Evolutionary conservation across 2,888 invertebrate genomes (phyloP), one percentile per base, ranked within the genome.

Genomic region (Amphipyra tragopoginis): DNA sequence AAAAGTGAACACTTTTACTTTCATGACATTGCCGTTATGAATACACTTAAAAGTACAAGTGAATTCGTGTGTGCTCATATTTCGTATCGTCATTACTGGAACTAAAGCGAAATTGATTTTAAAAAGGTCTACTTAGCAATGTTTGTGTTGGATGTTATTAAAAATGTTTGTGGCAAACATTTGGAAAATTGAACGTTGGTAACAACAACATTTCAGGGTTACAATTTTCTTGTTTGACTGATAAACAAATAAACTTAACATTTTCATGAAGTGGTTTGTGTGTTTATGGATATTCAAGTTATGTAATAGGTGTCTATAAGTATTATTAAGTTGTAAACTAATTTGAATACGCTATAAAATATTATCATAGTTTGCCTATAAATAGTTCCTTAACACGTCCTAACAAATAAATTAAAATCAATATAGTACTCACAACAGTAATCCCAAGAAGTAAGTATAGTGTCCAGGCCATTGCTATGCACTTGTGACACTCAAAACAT

Each of bases 1-100:
- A 85, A 80, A 85, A 86, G 86, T 81, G 84, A 65, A 45, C 49
- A 83, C 86, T 86, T 86, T 86, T 86, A 86, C 86, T 86, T 86
- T 86, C 80, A 69, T 74, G 45, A 58, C 58, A 55, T 53, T 52
- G 64, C 56, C 73, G 69, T 64, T 63, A 59, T 50, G 52, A 49
- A 55, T 52, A 66, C 47, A 59, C 56, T 48, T 61, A 64, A 75
- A 66, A 66, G 65, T 45, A 54, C 43, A 65, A 69, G 70, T 66
- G 58, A 62, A 49, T 56, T 58, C 15, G 39, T 54, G 21, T 48
- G 21, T 29, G 54, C 64, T 33, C 40, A 33, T 47, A 13, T 29
- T 14, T 15, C 34, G 21, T 45, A 29, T 47, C 36, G 36, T 29
- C 21, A 65, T 44, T 49, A n/a, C 11, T 49, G 34, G 29, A 38